Percentiles rank a stretch among this genome's conserved stretches.
phyloP scores from a whole-genome alignment of 2,888 invertebrate species.

The Drosophila dives region DNA sequence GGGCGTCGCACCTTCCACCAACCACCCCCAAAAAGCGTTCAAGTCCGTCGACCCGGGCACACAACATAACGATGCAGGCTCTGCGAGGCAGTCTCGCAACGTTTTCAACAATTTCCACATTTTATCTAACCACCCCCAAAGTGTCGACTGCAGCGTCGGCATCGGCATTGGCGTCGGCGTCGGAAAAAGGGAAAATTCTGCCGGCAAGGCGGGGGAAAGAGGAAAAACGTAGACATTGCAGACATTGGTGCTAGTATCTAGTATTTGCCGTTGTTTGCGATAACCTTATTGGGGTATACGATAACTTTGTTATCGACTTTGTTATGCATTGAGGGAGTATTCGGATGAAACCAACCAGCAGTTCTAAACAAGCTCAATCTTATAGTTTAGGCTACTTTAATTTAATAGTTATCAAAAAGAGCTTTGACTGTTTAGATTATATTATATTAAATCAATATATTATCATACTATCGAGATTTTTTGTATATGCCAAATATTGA shows the following conservation, averaged over 20 bases:
- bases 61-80: constrained; percentile 77
- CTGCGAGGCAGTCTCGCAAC: constrained; percentile 60
- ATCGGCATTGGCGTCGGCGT: constrained; percentile 31
- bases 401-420: too few species aligned
- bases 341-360: background rate
- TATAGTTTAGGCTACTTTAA: too few species aligned
- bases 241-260: constrained; percentile 50
- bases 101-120: constrained; percentile 81
- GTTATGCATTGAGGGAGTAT: constrained; percentile 11
- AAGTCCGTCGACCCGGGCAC: constrained; percentile 79
- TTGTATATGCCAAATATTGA: background rate
- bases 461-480: background rate
- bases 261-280: constrained; percentile 42
- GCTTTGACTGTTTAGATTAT: background rate
- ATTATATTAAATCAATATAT: background rate
- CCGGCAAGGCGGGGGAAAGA: constrained; percentile 21
- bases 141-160: constrained; percentile 68
- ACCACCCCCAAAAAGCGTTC: constrained; percentile 75
- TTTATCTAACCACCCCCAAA: constrained; percentile 79
- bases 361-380: background rate
- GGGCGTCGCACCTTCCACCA: constrained; percentile 66
- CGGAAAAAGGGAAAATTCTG: constrained; percentile 67
- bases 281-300: constrained; percentile 47
- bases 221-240: constrained; percentile 42
- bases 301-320: constrained; percentile 45